Evolutionary conservation across 2,113 vertebrate species (phyloP), one percentile per base, ranked within the genome.

Genomic region (Herpetotheres cachinnans): DNA sequence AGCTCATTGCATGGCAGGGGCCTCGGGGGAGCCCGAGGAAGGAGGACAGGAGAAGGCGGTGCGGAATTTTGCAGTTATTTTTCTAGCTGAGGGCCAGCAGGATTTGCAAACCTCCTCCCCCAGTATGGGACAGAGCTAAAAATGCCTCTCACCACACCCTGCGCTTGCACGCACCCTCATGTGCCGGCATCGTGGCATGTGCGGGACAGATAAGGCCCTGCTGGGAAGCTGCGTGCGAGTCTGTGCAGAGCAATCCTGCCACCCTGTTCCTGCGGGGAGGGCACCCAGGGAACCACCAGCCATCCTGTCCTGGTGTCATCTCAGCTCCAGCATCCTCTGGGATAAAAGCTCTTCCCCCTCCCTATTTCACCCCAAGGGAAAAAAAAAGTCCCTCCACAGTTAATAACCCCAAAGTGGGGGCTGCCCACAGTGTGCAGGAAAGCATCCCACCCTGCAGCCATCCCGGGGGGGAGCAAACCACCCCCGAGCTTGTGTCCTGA

Each of bases 41-140:
- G 84, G 94, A 92, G 86, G 86, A 16, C 22, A 38, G 86, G 67
- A 18, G 83, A 50, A 85, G 56, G 77, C 7, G 3, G 83, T 19
- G 69, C 0, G 16, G 89, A 83, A 82, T 90, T 91, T 59, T 79
- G 66, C 88, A 59, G 81, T 66, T 85, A 7, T 79, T 91, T 83
- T 81, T 13, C 63, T 38, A 24, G 3, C 62, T 38, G 85, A 67
- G 63, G 76, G 82, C 76, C 80, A 34, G 74, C 80, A 83, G 92
- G 93, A 96, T 96, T 96, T 94, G 78, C 81, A 67, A 91, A 89
- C 95, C 83, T 92, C 86, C 86, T 85, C 52, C 47, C 47, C 36
- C 42, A 13, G 91, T 65, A 89, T 50, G 61, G 81, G 61, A 19
- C 44, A 9, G 81, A 74, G 89, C 30, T 96, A 40, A 63, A 76